Evolutionary conservation across 1,140 invertebrate genomes (phyloP).

Genomic region (Bombus waltoni): DNA sequence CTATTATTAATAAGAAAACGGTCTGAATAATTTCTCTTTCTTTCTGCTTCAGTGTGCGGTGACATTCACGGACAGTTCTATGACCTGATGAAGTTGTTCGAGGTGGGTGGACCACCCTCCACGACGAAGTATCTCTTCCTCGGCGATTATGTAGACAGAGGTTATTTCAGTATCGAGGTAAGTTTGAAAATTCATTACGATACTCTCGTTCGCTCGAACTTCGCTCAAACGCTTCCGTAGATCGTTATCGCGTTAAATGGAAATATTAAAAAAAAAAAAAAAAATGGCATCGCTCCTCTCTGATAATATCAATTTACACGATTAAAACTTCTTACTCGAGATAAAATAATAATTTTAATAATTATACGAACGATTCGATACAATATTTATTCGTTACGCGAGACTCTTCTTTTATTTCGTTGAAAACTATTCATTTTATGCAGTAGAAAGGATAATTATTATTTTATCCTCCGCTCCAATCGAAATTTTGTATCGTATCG

Average conservation of each 20-base stretch:
- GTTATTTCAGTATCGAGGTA: constrained; percentile 99
- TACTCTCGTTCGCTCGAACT: background rate
- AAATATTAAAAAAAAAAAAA: background rate
- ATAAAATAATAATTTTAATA: background rate
- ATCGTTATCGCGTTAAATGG: background rate
- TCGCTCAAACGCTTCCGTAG: background rate
- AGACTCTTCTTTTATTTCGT: too few relatives aligned
- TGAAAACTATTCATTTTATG: background rate
- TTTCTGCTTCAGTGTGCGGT: constrained; percentile 94
- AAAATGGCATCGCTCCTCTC: background rate
- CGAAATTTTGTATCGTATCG: background rate
- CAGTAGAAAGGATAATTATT: background rate
- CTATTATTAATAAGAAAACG: too few relatives aligned
- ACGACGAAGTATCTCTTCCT: constrained; percentile 99
- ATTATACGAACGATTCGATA: too few relatives aligned
- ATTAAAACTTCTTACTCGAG: background rate
- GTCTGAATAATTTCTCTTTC: background rate
- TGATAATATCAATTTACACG: background rate
- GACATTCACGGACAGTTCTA: constrained; percentile 99
- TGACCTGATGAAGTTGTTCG: constrained; percentile 99
- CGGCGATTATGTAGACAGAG: constrained; percentile 99
- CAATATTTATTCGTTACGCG: background rate
- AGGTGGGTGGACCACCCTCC: constrained; percentile 98
- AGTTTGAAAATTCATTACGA: constrained; percentile 71
- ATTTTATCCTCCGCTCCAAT: background rate